A percentile compares a stretch with the other conserved stretches of the same genome.
Evolutionary conservation across 2,797 vertebrate species (phyloP).

Genomic region (Megaceryle alcyon): DNA sequence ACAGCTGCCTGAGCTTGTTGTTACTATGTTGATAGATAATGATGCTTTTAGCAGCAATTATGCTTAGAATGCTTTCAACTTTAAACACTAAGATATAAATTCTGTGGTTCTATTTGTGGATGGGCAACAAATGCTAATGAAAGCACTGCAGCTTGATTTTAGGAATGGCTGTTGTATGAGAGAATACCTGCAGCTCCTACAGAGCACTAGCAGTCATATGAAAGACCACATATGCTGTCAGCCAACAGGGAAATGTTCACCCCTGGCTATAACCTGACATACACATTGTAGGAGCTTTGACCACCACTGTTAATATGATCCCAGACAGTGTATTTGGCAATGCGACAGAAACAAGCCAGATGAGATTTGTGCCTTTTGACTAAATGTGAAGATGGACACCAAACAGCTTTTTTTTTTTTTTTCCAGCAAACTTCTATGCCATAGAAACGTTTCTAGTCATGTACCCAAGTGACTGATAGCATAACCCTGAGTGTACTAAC

Average conservation of each 20-base stretch:
- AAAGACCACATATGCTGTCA: neutral
- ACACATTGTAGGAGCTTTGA: neutral
- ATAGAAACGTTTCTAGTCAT: neutral
- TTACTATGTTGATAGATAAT: neutral
- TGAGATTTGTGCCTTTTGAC: neutral
- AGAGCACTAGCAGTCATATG: neutral
- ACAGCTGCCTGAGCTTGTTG: neutral
- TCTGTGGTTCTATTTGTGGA: neutral
- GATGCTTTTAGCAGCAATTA: neutral
- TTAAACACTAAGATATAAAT: neutral
- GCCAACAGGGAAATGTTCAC: neutral
- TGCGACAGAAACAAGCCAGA: neutral
- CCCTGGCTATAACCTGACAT: neutral
- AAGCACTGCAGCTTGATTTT: neutral
- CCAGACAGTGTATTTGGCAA: neutral
- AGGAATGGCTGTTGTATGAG: neutral
- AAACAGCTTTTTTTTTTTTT: neutral
- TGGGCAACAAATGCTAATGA: neutral
- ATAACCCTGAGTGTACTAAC: neutral
- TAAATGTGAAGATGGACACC: neutral
- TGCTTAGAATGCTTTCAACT: neutral
- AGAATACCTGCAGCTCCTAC: neutral
- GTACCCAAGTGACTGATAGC: neutral
- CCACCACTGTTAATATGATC: neutral
- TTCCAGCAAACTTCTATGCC: neutral